phyloP scores from a whole-genome alignment of 2,888 invertebrate species.

The Dugesia japonica region DNA sequence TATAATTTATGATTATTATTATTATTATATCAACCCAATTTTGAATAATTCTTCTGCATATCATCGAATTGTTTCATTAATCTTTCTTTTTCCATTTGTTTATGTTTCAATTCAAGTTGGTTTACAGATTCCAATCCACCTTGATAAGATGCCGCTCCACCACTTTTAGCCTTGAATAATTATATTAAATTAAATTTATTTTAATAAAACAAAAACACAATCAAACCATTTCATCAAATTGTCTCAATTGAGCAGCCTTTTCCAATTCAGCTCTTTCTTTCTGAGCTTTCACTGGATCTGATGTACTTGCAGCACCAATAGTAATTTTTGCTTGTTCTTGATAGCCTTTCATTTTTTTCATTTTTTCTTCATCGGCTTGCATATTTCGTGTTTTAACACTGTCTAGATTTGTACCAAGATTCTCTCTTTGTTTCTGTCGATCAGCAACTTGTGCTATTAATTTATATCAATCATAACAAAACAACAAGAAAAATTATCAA shows the following conservation, averaged over 20 bases:
- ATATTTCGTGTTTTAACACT: conserved; percentile 37
- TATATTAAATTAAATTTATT: background rate
- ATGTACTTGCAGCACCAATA: conserved; percentile 37
- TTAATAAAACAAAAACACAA: conserved; percentile 29
- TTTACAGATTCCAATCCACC: background rate
- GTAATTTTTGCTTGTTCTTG: conserved; percentile 41
- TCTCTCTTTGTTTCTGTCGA: conserved; percentile 38
- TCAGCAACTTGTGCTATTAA: conserved; percentile 23
- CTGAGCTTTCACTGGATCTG: conserved; percentile 35
- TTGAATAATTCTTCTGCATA: background rate
- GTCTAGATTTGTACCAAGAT: conserved; percentile 26
- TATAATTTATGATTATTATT: background rate
- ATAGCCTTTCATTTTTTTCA: conserved; percentile 43
- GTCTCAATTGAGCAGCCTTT: conserved; percentile 38
- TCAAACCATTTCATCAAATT: conserved; percentile 39
- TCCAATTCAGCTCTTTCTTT: conserved; percentile 37
- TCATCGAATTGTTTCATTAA: background rate
- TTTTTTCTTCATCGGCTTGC: conserved; percentile 44
- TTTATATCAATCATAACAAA: too few species aligned
- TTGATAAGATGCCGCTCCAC: background rate
- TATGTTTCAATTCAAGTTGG: background rate
- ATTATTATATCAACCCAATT: background rate
- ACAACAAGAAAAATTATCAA: too few species aligned
- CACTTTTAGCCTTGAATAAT: background rate
- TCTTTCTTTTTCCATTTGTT: background rate